Evolutionary conservation across 2,888 invertebrate genomes (phyloP), one percentile per base, ranked within the genome.

Genomic region (Macrosoma leucophasiata): DNA sequence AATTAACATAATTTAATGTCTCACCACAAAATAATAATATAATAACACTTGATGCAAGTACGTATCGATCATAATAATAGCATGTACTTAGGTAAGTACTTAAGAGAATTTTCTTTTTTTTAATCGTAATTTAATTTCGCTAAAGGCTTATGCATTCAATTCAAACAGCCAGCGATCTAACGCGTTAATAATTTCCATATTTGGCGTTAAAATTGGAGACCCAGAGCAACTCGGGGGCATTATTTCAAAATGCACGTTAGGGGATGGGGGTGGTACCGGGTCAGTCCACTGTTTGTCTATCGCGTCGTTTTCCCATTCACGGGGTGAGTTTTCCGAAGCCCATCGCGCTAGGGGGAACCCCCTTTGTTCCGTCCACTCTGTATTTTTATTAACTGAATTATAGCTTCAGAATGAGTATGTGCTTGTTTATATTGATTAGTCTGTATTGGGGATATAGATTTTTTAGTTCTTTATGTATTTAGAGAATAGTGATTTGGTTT

Each of bases 341-440:
- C 74, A 72, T 67, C 69, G 72, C 75, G 66, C 66, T 58, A 66
- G 72, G 58, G 49, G 58, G n/a, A 55, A 39, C 55, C 62, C 52
- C 47, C 65, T 56, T 56, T 58, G 57, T 62, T 65, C 64, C 62
- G 61, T 58, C 62, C 71, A 70, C 67, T 62, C 69, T 71, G 71
- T 78, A 71, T 81, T 81, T 82, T 82, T 81, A 82, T 66, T 79
- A 81, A 81, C 70, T 64, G 79, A 77, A 82, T 82, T 78, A 81
- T 75, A 65, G 68, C 69, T 70, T 76, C 69, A 72, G 77, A 73
- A 74, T 79, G 64, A 70, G 65, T 66, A 63, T 44, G 58, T 64
- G 61, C 67, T 64, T 78, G 73, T 72, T 79, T 77, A 74, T 75
- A 78, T 78, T 77, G 79, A 81, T 81, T 78, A 79, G 71, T 58